phyloP scores from a whole-genome alignment of 2,888 invertebrate genomes.

The Ochropleura leucogaster region DNA sequence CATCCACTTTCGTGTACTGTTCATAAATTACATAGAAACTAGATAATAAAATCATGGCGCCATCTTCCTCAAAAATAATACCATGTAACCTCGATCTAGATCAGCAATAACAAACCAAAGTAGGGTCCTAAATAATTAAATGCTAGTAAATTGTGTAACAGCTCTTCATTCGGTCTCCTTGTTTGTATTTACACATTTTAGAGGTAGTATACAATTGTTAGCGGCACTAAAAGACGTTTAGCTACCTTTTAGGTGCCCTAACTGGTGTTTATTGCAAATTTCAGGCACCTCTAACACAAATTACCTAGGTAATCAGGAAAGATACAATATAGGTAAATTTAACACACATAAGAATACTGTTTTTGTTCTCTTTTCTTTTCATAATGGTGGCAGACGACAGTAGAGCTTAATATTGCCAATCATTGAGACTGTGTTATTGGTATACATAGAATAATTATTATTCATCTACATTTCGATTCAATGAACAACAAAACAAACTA shows the following conservation, averaged over 20 bases:
- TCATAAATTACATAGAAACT: neutral
- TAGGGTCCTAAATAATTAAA: constrained; percentile 26
- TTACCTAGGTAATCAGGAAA: neutral
- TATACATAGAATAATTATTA: neutral
- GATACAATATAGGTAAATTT: neutral
- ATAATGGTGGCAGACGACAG: neutral
- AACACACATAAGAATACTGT: neutral
- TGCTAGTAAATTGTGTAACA: constrained; percentile 18
- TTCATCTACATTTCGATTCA: neutral
- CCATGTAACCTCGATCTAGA: constrained; percentile 5
- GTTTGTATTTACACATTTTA: constrained; percentile 30
- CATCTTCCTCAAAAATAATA: neutral
- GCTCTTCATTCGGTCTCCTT: constrained; percentile 12
- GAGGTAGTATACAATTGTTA: neutral
- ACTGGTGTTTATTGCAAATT: constrained; percentile 43
- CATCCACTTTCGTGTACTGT: neutral
- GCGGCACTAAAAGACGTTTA: constrained; percentile 23
- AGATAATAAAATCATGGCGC: neutral
- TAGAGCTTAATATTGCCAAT: neutral
- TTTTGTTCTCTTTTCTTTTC: neutral
- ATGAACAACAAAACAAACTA: neutral
- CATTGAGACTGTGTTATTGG: neutral
- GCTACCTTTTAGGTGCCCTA: constrained; percentile 2
- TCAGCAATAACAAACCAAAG: constrained; percentile 11
- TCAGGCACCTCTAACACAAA: neutral